phyloP scores from a whole-genome alignment of 2,797 vertebrate species.

The Rousettus madagascariensis region DNA sequence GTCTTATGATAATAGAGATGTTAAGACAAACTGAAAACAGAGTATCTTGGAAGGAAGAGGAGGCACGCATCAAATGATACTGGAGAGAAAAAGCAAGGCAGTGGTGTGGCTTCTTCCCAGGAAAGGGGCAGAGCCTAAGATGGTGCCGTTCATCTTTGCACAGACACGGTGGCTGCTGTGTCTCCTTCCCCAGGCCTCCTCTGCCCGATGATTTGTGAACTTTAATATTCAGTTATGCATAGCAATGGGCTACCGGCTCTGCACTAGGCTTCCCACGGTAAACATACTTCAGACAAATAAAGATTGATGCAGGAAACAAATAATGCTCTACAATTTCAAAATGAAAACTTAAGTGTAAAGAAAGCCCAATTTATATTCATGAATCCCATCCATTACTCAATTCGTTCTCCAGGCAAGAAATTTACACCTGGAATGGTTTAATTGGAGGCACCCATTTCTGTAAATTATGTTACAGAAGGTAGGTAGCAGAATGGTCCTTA shows the following conservation, averaged over 20 bases:
- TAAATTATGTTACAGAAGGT: background rate
- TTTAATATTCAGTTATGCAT: constrained; percentile 54
- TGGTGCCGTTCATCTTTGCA: background rate
- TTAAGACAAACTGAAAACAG: background rate
- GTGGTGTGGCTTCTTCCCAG: no score
- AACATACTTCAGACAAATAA: constrained; percentile 65
- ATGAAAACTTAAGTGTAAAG: constrained; percentile 61
- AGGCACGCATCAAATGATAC: background rate
- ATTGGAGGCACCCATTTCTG: constrained; percentile 48
- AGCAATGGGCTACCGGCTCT: constrained; percentile 8
- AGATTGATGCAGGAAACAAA: constrained; percentile 48
- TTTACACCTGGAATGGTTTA: constrained; percentile 72
- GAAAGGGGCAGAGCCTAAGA: background rate
- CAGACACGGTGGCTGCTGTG: rapidly evolving
- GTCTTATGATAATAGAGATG: background rate
- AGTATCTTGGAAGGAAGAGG: background rate
- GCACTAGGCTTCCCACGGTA: constrained; percentile 20
- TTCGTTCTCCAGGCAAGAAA: constrained; percentile 65
- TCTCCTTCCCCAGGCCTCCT: background rate
- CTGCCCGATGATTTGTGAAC: background rate
- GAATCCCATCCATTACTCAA: constrained; percentile 65
- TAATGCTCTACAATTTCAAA: constrained; percentile 34
- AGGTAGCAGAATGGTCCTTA: background rate
- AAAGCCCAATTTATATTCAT: constrained; percentile 80
- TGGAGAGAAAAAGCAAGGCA: background rate